Percentiles rank a stretch among this genome's conserved stretches.
Conservation (phyloP, 1,140 invertebrate species). For the Pseudomyrmex cubaensis region DNA sequence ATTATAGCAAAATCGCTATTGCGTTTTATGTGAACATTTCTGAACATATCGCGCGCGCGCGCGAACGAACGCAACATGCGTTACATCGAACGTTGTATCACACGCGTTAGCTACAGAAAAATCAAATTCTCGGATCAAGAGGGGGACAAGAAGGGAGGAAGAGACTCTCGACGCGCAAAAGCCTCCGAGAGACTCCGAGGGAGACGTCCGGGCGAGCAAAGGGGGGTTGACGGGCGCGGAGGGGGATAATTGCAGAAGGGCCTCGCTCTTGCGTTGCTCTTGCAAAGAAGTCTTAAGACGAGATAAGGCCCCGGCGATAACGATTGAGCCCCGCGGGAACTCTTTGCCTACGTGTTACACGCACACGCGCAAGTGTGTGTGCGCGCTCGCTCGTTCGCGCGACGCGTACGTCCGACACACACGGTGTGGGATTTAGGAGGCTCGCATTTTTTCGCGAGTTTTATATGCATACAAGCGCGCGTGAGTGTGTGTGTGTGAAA, state of each 20-base stretch:
- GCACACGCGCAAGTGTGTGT: conserved; percentile 41
- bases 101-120: conserved; percentile 61
- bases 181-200: conserved; percentile 14
- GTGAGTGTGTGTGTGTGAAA: conserved; percentile 14
- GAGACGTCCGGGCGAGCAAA: conserved; percentile 18
- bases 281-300: conserved; percentile 78
- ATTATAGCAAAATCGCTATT: background rate
- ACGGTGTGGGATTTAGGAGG: conserved; percentile 32
- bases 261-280: conserved; percentile 78
- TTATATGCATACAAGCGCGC: background rate
- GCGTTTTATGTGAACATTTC: conserved; percentile 22
- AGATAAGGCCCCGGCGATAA: conserved; percentile 82
- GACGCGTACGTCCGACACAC: background rate
- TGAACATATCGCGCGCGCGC: background rate
- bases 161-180: conserved; percentile 26
- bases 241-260: conserved; percentile 82
- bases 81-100: conserved; percentile 50
- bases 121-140: conserved; percentile 73
- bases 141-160: background rate
- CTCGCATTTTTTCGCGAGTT: conserved; percentile 30
- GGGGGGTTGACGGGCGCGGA: conserved; percentile 55
- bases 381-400: background rate
- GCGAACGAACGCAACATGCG: conserved; percentile 12
- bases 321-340: conserved; percentile 82
- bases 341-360: conserved; percentile 79